Evolutionary conservation across 2,888 invertebrate species (phyloP), one percentile per base, ranked within the genome.

Genomic region (Plagodis dolabraria): DNA sequence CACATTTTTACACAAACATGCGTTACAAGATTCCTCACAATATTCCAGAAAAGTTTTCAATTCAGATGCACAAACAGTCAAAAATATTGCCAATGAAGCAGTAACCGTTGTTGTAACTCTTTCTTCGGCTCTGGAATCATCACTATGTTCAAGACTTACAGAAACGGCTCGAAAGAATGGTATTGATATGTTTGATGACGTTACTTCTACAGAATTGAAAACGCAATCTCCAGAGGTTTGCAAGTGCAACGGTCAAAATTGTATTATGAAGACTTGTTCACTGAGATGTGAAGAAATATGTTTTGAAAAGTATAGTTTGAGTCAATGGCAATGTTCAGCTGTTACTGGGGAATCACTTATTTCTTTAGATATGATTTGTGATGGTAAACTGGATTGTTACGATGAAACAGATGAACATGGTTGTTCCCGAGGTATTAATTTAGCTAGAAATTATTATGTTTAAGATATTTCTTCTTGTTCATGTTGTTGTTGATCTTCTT

Each of bases 321-420:
- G 67, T 11, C 75, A 74, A 42, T 87, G 80, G 80, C 63, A 63
- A n/a, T 92, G 92, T 64, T 66, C 75, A 48, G 77, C 87, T 7
- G 57, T 83, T 6, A 74, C 71, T 38, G 75, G 73, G 0, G 67
- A 69, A 0, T 67, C 66, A 10, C 73, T 72, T 47, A 71, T 91
- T 7, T 51, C 81, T 2, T 49, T 91, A 10, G 76, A 84, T 65
- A 63, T 69, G 1, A 47, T 91, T 43, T 91, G 92, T 64, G 89
- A 92, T 60, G 91, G 92, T 0, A 90, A 88, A 82, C 62, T 82
- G 11, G 92, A 92, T 60, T 92, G 92, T 65, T 79, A 71, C 53
- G 88, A 90, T 68, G 83, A 87, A 71, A 75, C 79, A 35, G 92
- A 92, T 68, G 92, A 92, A 72, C 68, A 36, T 33, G 74, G 57